phyloP scores from a whole-genome alignment of 1,140 invertebrate genomes.

The Drosophila chauvacae region DNA sequence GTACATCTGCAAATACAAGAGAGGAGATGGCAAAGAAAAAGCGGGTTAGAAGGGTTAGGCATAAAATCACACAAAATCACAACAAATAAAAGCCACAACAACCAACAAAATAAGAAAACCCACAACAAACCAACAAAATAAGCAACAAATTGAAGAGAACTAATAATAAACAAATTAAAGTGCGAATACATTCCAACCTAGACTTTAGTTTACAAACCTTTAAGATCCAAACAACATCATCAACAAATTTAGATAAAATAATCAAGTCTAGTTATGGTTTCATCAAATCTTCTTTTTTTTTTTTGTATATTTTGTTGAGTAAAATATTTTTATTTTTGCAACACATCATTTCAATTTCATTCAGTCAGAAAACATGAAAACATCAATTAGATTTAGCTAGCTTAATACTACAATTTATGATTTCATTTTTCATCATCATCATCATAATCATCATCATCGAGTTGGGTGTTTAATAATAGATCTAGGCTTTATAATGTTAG shows the following conservation, averaged over 20 bases:
- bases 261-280: constrained; percentile 21
- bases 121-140: constrained; percentile 40
- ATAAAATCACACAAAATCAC: constrained; percentile 7
- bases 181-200: not conserved
- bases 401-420: constrained; percentile 56
- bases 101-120: constrained; percentile 9
- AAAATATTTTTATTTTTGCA: constrained; percentile 77
- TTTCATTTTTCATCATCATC: constrained; percentile 26
- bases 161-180: not conserved
- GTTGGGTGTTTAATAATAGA: constrained; percentile 47
- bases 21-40: constrained; percentile 3
- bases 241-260: constrained; percentile 28
- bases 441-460: constrained; percentile 3
- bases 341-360: constrained; percentile 65
- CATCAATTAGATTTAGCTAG: constrained; percentile 77
- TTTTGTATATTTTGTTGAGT: constrained; percentile 52
- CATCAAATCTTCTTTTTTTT: constrained; percentile 18
- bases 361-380: constrained; percentile 76
- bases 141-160: constrained; percentile 42
- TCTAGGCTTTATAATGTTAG: constrained; percentile 54
- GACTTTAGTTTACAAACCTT: constrained; percentile 44
- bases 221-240: constrained; percentile 27
- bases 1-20: constrained; percentile 75
- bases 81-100: constrained; percentile 12
- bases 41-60: constrained; percentile 17